Evolutionary conservation across 2,888 invertebrate genomes (phyloP), one percentile per base, ranked within the genome.

Genomic region (Xiphydria camelus): DNA sequence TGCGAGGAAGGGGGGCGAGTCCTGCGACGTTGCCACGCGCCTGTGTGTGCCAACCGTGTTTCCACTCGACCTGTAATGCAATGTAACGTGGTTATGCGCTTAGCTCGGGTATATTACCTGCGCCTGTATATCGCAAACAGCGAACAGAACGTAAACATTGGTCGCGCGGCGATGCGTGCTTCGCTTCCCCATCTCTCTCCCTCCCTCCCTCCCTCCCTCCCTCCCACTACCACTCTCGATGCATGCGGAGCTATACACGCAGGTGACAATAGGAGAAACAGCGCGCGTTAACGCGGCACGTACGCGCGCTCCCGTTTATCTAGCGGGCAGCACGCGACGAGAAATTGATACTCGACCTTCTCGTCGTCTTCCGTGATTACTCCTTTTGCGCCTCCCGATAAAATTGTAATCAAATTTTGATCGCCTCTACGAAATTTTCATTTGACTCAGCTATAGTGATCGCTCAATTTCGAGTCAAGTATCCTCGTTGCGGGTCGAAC

Each of bases 1-100:
- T n/a, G n/a, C n/a, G n/a, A n/a, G n/a, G n/a, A n/a, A n/a, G n/a
- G n/a, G n/a, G n/a, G n/a, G n/a, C n/a, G n/a, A n/a, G n/a, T n/a
- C n/a, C n/a, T n/a, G 3, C 26, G 26, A 26, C 14, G 10, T 26
- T 3, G 26, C 14, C 26, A 26, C 10, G 59, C 49, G 51, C 15
- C n/a, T 33, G n/a, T 2, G 17, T 2, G 17, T 17, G 33, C 18
- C 33, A 18, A 9, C 33, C 10, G 1, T 17, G 4, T 61, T 62
- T 58, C 57, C 61, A 57, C 55, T 51, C 57, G 58, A 61, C 60
- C 61, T 60, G 64, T 61, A 64, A 57, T 55, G 58, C 55, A 51
- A 60, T 47, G 58, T 58, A 61, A 64, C 56, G 62, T 52, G 59
- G 54, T 57, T 61, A 51, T 49, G 51, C 50, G 57, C 55, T 57